Conservation (phyloP, 1,140 invertebrate species). For the Ctenoplectra terminalis region DNA sequence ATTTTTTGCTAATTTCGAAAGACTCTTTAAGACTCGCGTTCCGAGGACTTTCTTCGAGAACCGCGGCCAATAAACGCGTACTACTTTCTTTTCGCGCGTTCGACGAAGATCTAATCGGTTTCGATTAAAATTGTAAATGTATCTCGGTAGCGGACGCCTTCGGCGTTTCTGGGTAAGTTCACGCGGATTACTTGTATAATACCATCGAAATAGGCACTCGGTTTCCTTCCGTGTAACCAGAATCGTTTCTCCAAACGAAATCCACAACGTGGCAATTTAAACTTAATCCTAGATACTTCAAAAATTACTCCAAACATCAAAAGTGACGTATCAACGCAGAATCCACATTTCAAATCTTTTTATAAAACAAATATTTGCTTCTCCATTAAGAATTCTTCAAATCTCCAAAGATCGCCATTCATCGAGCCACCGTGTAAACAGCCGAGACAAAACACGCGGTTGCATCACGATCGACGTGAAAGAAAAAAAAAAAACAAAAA, state of each 20-base stretch:
- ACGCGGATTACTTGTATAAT: neutral
- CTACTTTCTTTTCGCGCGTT: slow-evolving; percentile 37
- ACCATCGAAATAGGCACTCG: neutral
- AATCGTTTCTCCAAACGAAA: neutral
- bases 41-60: neutral
- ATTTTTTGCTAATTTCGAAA: neutral
- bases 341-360: neutral
- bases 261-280: neutral
- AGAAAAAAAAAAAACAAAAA: no score
- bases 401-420: no score
- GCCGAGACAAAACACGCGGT: neutral
- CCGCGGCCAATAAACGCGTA: neutral
- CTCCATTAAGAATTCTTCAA: no score
- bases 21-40: neutral
- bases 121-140: slow-evolving; percentile 31
- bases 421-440: neutral
- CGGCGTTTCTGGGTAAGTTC: neutral
- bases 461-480: neutral
- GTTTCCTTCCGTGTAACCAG: neutral
- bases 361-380: no score
- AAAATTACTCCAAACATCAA: neutral
- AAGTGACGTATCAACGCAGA: neutral
- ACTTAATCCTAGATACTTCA: neutral
- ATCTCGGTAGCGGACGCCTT: neutral
- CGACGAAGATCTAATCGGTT: slow-evolving; percentile 17